phyloP scores from a whole-genome alignment of 2,888 invertebrate species.

The Caenorhabditis panamensis region DNA sequence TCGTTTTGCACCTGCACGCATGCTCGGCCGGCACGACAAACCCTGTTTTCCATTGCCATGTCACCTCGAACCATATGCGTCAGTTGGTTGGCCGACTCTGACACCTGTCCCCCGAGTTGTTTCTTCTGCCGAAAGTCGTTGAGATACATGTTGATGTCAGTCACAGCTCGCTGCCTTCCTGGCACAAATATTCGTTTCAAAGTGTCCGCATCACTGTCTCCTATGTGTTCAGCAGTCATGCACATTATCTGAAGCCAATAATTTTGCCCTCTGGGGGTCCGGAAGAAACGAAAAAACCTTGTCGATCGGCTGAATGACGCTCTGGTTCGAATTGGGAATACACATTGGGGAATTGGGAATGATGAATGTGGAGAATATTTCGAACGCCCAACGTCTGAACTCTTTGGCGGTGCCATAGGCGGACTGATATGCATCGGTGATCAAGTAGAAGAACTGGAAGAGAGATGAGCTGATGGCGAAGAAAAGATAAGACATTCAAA shows the following conservation, averaged over 20 bases:
- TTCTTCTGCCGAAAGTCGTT: slow-evolving; percentile 90
- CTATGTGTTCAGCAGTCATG: slow-evolving; percentile 72
- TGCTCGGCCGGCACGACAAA: slow-evolving; percentile 9
- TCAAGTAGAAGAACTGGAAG: slow-evolving; percentile 87
- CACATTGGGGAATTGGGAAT: slow-evolving; percentile 80
- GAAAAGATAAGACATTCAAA: neutral
- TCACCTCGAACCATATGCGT: slow-evolving; percentile 65
- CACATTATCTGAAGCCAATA: slow-evolving; percentile 78
- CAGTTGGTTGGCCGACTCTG: slow-evolving; percentile 63
- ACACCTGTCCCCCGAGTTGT: slow-evolving; percentile 62
- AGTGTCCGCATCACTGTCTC: slow-evolving; percentile 76
- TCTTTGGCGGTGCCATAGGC: slow-evolving; percentile 88
- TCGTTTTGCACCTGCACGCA: slow-evolving; percentile 18
- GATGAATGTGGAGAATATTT: slow-evolving; percentile 83
- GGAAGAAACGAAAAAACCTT: slow-evolving; percentile 60
- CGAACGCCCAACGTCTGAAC: slow-evolving; percentile 98
- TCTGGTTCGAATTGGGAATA: slow-evolving; percentile 77
- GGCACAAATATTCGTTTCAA: slow-evolving; percentile 87
- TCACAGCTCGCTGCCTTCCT: slow-evolving; percentile 89
- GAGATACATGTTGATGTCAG: slow-evolving; percentile 88
- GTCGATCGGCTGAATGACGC: slow-evolving; percentile 78
- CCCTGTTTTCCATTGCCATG: slow-evolving; percentile 60
- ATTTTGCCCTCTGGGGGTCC: slow-evolving; percentile 7
- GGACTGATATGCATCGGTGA: slow-evolving; percentile 91
- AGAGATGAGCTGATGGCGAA: neutral